Evolutionary conservation across 2,797 vertebrate species (phyloP).

Genomic region (Bradypodion pumilum): DNA sequence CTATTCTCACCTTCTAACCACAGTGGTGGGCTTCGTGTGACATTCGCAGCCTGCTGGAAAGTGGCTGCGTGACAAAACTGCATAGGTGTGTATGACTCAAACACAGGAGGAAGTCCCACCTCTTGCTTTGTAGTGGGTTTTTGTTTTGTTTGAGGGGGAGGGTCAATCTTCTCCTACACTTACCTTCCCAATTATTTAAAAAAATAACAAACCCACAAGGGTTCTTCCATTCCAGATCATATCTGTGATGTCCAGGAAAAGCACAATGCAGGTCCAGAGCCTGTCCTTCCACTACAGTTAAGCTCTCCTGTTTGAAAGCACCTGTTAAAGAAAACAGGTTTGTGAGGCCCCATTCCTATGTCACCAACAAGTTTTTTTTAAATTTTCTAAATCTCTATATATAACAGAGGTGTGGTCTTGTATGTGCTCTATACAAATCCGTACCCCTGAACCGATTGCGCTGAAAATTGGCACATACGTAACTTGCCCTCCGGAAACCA

Average conservation of each 20-base stretch:
- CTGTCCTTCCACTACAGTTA: constrained; percentile 70
- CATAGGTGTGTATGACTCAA: constrained; percentile 34
- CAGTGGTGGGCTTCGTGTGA: constrained; percentile 57
- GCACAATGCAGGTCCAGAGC: constrained; percentile 58
- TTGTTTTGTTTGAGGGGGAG: rapidly evolving
- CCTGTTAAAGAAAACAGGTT: constrained; percentile 39
- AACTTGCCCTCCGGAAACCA: too few species aligned
- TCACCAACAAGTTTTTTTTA: rapidly evolving
- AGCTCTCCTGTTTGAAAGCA: constrained; percentile 20
- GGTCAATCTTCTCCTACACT: constrained; percentile 47
- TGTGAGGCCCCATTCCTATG: not conserved
- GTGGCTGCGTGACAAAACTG: rapidly evolving
- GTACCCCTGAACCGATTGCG: too few species aligned
- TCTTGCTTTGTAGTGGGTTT: not conserved
- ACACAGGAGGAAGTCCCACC: constrained; percentile 12
- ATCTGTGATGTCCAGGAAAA: rapidly evolving
- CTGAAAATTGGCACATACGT: too few species aligned
- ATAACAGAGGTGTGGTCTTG: too few species aligned
- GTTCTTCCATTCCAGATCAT: constrained; percentile 69
- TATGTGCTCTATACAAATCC: too few species aligned
- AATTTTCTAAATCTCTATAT: too few species aligned
- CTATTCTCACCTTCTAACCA: constrained; percentile 16
- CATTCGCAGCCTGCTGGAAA: constrained; percentile 54
- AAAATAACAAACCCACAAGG: constrained; percentile 69
- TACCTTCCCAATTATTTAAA: constrained; percentile 65